Percentiles rank a stretch among this genome's conserved stretches.
Conservation (phyloP, 2,888 invertebrate species). For the Blera fallax region DNA sequence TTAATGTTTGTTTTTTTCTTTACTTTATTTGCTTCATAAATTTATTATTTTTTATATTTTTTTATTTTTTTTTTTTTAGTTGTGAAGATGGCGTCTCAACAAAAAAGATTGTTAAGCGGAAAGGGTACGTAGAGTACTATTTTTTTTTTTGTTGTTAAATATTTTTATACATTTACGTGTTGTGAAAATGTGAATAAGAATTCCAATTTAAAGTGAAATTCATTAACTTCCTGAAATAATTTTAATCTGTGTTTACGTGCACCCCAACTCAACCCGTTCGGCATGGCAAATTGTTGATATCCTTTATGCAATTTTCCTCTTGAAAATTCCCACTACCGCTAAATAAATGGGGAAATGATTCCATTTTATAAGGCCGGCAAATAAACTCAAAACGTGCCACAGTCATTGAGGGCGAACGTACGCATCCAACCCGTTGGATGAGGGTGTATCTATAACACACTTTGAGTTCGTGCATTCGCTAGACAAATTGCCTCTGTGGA, state of each 20-base stretch:
- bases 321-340: neutral
- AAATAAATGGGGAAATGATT: constrained; percentile 28
- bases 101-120: constrained; percentile 59
- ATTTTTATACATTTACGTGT: too few species aligned
- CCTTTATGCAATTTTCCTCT: constrained; percentile 20
- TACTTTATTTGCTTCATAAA: constrained; percentile 3
- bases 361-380: constrained; percentile 21
- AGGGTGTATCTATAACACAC: neutral
- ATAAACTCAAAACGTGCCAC: neutral
- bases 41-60: constrained; percentile 25
- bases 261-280: neutral
- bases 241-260: neutral
- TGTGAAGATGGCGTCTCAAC: constrained; percentile 59
- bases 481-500: neutral
- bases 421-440: constrained; percentile 19
- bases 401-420: constrained; percentile 7
- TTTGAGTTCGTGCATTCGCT: neutral
- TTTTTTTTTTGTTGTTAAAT: too few species aligned
- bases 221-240: neutral
- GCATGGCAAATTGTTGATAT: constrained; percentile 41
- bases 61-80: constrained; percentile 47
- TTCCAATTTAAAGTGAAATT: neutral
- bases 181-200: too few species aligned
- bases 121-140: constrained; percentile 50
- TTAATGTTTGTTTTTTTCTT: neutral